A percentile compares a stretch with the other conserved stretches of the same genome.
Evolutionary conservation across 2,797 vertebrate genomes (phyloP).

Genomic region (Acrossocheilus wenchowensis): DNA sequence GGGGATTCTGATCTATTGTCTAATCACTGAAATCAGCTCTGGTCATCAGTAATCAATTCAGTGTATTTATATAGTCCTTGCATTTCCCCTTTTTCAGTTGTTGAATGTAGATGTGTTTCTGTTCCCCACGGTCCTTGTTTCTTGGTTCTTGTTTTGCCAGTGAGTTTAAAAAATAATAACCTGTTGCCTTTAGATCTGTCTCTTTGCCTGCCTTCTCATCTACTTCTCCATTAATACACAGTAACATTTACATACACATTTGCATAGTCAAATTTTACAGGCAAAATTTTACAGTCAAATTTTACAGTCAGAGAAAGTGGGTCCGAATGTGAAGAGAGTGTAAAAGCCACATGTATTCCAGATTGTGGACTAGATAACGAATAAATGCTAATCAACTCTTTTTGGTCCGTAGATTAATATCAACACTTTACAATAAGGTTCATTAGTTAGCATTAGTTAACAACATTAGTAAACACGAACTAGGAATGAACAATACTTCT

Average conservation of each 20-base stretch:
- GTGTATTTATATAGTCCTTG: too few relatives aligned
- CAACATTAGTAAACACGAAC: too few relatives aligned
- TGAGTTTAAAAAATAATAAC: neutral
- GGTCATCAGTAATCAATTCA: too few relatives aligned
- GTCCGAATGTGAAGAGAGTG: neutral
- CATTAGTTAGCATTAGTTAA: too few relatives aligned
- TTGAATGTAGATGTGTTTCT: neutral
- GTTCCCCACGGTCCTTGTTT: neutral
- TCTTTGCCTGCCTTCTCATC: neutral
- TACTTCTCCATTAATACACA: neutral
- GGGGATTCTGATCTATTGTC: too few relatives aligned
- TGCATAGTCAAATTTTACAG: neutral
- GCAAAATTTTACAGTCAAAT: neutral
- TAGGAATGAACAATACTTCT: too few relatives aligned
- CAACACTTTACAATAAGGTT: too few relatives aligned
- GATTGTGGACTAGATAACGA: too few relatives aligned
- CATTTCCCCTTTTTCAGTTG: neutral
- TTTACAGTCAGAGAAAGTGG: neutral
- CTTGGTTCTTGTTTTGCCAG: neutral
- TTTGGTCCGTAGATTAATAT: neutral
- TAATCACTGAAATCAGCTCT: too few relatives aligned
- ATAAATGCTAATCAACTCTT: too few relatives aligned
- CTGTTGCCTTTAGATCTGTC: neutral
- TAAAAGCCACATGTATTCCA: neutral
- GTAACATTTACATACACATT: neutral